Evolutionary conservation across 2,888 invertebrate species (phyloP), one percentile per base, ranked within the genome.

Genomic region (Drosophila rellima): DNA sequence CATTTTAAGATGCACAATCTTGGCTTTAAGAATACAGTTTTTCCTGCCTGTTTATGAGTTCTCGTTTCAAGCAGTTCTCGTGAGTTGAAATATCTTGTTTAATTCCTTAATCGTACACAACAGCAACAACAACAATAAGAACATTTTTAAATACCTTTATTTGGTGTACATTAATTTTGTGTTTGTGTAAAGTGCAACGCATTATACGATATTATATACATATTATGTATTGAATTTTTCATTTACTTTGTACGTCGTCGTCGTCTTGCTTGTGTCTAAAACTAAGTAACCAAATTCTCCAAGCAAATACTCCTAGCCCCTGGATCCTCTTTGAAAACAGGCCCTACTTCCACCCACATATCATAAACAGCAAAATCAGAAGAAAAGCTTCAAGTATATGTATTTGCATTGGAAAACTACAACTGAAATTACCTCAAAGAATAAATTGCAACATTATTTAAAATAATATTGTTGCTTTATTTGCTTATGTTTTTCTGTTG

Each of bases 201-300:
- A 82, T 82, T 79, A 71, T 74, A 66, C 77, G 56, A 73, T 76
- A 37, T 48, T 56, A 63, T 64, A 78, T 70, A 79, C 67, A 77
- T 70, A 78, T 78, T 69, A 82, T 82, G 70, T 78, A 80, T 82
- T 80, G 77, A 80, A 70, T 62, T 73, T 74, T 76, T 83, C 31
- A 69, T 82, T 84, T 80, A 75, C 63, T 82, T 82, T 83, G 82
- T 84, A 80, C 82, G 80, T 81, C 81, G 84, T 85, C 84, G 80
- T 85, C 81, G 84, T 85, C 84, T 79, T 85, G 84, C 84, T 84
- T 85, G 85, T 85, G 86, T 85, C 83, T 80, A 82, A 75, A 83
- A 86, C 71, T 80, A 85, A 83, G 73, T 79, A 85, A 77, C 70
- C 64, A 70, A 62, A 64, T 59, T 64, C 29, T 72, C 61, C 68